phyloP scores from a whole-genome alignment of 2,888 invertebrate species.

The Rhagium mordax region DNA sequence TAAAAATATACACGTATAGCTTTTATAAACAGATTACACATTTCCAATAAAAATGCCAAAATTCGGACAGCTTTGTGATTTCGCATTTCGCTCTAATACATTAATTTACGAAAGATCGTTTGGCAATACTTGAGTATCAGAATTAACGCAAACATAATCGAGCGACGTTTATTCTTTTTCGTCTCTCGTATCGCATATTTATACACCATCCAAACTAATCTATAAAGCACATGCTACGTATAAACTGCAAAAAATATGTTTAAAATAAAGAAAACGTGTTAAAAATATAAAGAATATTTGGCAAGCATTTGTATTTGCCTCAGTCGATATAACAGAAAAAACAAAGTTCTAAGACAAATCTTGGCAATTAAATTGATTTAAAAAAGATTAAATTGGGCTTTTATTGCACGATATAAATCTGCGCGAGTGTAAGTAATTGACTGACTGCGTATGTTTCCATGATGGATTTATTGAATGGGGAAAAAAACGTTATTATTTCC shows the following conservation, averaged over 20 bases:
- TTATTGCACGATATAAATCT: background rate
- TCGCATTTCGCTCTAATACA: background rate
- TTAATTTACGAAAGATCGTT: background rate
- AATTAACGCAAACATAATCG: background rate
- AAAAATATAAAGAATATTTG: conserved; percentile 54
- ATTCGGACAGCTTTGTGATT: background rate
- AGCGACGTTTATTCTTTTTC: background rate
- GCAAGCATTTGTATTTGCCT: conserved; percentile 48
- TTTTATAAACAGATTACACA: background rate
- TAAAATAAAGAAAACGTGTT: conserved; percentile 41
- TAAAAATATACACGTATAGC: background rate
- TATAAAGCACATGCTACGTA: conserved; percentile 3
- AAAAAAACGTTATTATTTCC: background rate
- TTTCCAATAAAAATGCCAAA: background rate
- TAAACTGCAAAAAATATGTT: conserved; percentile 31
- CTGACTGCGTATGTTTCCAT: background rate
- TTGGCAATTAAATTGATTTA: conserved; percentile 12
- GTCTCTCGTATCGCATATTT: background rate
- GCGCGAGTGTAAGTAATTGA: too few relatives aligned
- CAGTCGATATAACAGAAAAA: conserved; percentile 12
- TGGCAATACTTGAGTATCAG: background rate
- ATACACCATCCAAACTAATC: background rate
- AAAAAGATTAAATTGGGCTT: conserved; percentile 3
- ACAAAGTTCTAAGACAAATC: conserved; percentile 8
- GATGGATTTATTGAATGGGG: background rate